Base-by-base conservation (phyloP, 1,140 invertebrate genomes). In the Nomia melanderi region DNA sequence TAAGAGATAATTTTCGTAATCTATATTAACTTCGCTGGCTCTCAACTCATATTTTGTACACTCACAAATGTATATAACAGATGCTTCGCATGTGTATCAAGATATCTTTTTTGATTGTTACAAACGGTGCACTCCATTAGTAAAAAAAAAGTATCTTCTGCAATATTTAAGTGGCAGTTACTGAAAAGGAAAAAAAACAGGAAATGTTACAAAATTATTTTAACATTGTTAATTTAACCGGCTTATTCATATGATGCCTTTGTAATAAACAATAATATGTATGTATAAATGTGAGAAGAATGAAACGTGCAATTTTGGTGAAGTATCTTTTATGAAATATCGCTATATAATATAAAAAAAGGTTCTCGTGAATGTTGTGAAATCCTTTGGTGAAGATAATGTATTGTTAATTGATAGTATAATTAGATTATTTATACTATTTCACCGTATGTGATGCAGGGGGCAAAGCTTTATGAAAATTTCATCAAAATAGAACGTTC, bases 231-330 rank as follows among this genome's bases (percentile, higher is more conserved):
- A 82, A 83, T 86, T 86, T 79, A 81, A 83, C 77, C 79, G 77
- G 83, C 79, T 86, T 86, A 83, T 77, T 81, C 81, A 82, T 86
- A 86, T 66, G 76, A 86, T 85, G 81, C 85, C 81, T 86, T 83
- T 86, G 85, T 86, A 86, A 85, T 85, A 79, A 86, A 86, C 41
- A 65, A 80, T 56, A 69, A 74, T 76, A 78, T 85, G 79, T 84
- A 85, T 84, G 76, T 84, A 77, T 85, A 85, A 84, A 84, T 84
- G 72, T 82, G 83, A 60, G 75, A 78, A 82, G 76, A 77, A 73
- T 84, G 82, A 59, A 82, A 82, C 79, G 82, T 84, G 72, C 82
- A 82, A 85, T 85, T 84, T 85, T 81, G 82, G 72, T 84, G 75
- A 85, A 84, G 76, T 85, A 82, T 74, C 67, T 70, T 82, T 82